Conservation (phyloP, 2,888 invertebrate species). For the Patella pellucida region DNA sequence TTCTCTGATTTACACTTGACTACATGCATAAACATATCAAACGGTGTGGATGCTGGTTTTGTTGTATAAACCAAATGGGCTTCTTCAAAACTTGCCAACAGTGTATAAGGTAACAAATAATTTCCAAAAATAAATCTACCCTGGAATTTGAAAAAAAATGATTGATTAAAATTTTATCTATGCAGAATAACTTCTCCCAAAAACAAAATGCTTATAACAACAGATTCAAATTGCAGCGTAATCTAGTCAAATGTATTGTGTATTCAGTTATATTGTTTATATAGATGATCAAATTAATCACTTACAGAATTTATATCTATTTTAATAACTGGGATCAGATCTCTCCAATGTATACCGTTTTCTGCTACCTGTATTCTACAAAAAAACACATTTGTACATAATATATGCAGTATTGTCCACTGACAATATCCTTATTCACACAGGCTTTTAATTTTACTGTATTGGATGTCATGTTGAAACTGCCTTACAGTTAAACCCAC, state of each 20-base stretch:
- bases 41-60: slow-evolving; percentile 91
- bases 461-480: too few relatives aligned
- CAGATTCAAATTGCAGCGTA: too few relatives aligned
- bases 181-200: not conserved
- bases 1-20: slow-evolving; percentile 95
- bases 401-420: too few relatives aligned
- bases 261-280: too few relatives aligned
- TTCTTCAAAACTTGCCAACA: slow-evolving; percentile 90
- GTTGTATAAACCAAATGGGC: slow-evolving; percentile 95
- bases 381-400: not conserved
- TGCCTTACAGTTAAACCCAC: too few relatives aligned
- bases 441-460: too few relatives aligned
- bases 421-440: too few relatives aligned
- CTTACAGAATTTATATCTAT: slow-evolving; percentile 88
- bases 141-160: slow-evolving; percentile 71
- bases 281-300: slow-evolving; percentile 34
- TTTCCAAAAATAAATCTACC: slow-evolving; percentile 96
- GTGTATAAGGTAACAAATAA: slow-evolving; percentile 90
- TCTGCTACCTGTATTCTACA: slow-evolving; percentile 37
- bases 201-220: too few relatives aligned
- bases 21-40: slow-evolving; percentile 96
- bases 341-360: slow-evolving; percentile 81
- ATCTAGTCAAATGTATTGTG: too few relatives aligned
- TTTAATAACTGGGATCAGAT: slow-evolving; percentile 96
- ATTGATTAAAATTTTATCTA: not conserved